Evolutionary conservation across 2,113 vertebrate genomes (phyloP), one percentile per base, ranked within the genome.

Genomic region (Erythrocercus mccallii): DNA sequence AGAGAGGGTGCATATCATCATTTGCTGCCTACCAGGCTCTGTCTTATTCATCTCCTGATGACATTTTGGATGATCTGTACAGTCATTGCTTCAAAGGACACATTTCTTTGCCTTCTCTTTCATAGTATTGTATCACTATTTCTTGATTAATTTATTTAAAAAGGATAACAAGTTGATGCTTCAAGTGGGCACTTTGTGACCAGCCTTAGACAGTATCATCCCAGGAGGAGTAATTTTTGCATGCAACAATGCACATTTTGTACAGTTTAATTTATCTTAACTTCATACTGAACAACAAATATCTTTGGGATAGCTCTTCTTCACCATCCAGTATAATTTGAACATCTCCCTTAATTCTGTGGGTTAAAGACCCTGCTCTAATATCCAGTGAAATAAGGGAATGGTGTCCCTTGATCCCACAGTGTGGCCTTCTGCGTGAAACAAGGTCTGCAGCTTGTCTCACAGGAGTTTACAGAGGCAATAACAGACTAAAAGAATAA

Each of bases 1-100:
- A 30, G 38, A 40, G 17, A 53, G 10, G 15, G 8, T 25, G 11
- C 6, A n/a, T 11, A 35, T 24, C 11, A 37, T 14, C 0, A 0
- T 24, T 40, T 35, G 19, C 10, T 33, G 24, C 17, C 40, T 15
- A 10, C 37, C 22, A 37, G 37, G 8, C 81, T 56, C 81, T 56
- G 37, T 58, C 23, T 23, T 25, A 11, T n/a, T 61, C 31, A 70
- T 70, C 15, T 11, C 6, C 8, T 45, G 27, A 5, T 57, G 60
- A 61, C 58, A 47, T 65, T 25, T 10, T 37, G 60, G 25, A 27
- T 35, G 9, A 54, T 50, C 24, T 45, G 5, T 15, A 6, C 7
- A 22, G 45, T 35, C 4, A 1, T 37, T 73, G 19, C 20, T 60
- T 57, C 17, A 40, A 33, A 65, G 13, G 22, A 78, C 10, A 35